Base-by-base conservation (phyloP, 2,113 vertebrate species). In the Numida meleagris region DNA sequence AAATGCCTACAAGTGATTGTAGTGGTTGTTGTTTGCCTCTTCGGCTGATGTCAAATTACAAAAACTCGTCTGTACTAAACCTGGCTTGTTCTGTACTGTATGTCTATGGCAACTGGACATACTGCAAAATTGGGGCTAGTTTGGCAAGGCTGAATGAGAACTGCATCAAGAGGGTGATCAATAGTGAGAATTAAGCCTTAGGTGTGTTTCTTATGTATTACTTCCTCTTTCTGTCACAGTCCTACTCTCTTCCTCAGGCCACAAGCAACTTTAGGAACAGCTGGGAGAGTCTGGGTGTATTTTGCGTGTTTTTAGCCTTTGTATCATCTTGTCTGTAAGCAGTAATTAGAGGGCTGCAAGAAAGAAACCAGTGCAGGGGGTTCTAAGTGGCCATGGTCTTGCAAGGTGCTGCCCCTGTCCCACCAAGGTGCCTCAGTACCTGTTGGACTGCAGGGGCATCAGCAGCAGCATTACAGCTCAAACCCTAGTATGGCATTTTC, bases 131-230 rank as follows among this genome's bases (percentile, higher is more conserved):
- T n/a, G 46, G 43, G 10, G 51, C 12, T 40, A 72, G 27, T 43
- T 27, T 33, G 82, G 36, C 48, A 38, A 74, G 34, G 23, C 33
- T 48, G 25, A 50, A 21, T 5, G 31, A 66, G 62, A 82, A 6
- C 9, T 51, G n/a, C 36, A 40, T 51, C 10, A 57, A 14, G 29
- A 38, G 18, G 12, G 34, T n/a, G 16, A 9, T 31, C 53, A 3
- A 1, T 34, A 21, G 36, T 58, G 50, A 82, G n/a, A 21, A 10
- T 73, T 62, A 31, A 53, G 87, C 27, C 75, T 93, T 7, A 7
- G 36, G n/a, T 34, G 34, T 2, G 0, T 5, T 7, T 82, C 23
- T 23, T 29, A 5, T 4, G 14, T 0, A 1, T 86, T 29, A 42
- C 21, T 38, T 88, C 23, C 38, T 89, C n/a, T 82, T 46, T 57